phyloP scores from a whole-genome alignment of 2,888 invertebrate species.

The Morpho achilles region DNA sequence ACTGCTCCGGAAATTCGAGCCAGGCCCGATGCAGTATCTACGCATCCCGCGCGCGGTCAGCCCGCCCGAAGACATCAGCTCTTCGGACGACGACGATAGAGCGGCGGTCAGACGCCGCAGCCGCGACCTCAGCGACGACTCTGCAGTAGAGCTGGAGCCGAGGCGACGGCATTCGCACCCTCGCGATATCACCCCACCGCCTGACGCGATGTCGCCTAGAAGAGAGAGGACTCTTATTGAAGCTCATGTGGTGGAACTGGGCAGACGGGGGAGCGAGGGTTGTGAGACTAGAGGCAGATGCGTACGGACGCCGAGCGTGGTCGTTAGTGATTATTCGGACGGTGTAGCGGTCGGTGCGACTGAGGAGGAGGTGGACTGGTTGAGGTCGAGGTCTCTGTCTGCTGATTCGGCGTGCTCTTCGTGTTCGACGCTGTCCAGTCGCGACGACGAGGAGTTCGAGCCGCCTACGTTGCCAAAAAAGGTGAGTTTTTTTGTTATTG shows the following conservation, averaged over 20 bases:
- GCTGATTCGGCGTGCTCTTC: constrained; percentile 87
- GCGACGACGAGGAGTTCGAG: constrained; percentile 82
- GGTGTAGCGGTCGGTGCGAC: constrained; percentile 73
- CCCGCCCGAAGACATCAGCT: constrained; percentile 65
- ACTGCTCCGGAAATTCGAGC: constrained; percentile 64
- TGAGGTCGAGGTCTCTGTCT: constrained; percentile 72
- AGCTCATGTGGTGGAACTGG: constrained; percentile 78
- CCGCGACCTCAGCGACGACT: constrained; percentile 74
- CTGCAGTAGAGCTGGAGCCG: constrained; percentile 77
- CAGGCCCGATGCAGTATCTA: constrained; percentile 70
- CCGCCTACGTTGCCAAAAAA: constrained; percentile 69
- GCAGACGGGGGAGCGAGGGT: constrained; percentile 72
- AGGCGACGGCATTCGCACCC: constrained; percentile 64
- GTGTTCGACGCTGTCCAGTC: constrained; percentile 86
- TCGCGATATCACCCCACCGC: constrained; percentile 60
- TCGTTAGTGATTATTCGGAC: constrained; percentile 92
- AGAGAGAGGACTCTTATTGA: constrained; percentile 68
- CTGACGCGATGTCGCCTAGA: constrained; percentile 62
- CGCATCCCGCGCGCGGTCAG: constrained; percentile 64
- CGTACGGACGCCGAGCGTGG: constrained; percentile 91
- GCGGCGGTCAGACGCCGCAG: constrained; percentile 68
- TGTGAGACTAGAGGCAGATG: constrained; percentile 74
- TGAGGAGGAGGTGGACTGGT: constrained; percentile 67
- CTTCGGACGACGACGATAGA: constrained; percentile 72
- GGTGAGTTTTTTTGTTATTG: constrained; percentile 48